Conservation (phyloP, 2,797 vertebrate genomes). For the Acrossocheilus wenchowensis region DNA sequence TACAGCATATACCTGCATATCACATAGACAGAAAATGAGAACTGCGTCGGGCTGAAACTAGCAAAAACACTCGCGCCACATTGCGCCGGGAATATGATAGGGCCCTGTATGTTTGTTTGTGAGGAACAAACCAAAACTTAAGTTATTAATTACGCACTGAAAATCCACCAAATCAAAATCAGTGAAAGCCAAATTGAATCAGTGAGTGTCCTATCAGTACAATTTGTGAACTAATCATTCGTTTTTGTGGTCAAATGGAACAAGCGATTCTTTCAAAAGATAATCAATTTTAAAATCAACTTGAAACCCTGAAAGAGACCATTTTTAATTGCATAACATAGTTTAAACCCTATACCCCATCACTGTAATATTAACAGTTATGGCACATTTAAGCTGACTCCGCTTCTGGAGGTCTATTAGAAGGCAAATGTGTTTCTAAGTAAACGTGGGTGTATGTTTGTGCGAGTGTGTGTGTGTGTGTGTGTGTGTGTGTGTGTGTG, state of each 20-base stretch:
- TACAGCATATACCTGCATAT: too few species aligned
- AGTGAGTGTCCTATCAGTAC: too few species aligned
- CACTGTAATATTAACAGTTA: not conserved
- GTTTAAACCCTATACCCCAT: not conserved
- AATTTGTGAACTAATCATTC: not conserved
- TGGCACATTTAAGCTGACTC: not conserved
- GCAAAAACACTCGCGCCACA: too few species aligned
- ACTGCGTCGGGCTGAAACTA: too few species aligned
- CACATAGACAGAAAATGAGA: too few species aligned
- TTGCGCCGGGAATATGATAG: too few species aligned
- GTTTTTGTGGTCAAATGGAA: not conserved
- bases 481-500: not conserved
- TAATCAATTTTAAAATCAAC: not conserved
- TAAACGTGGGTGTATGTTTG: not conserved
- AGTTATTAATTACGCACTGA: not conserved
- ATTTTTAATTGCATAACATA: not conserved
- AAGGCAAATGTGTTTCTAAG: not conserved
- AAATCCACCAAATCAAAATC: not conserved
- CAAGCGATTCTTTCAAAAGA: not conserved
- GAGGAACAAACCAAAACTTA: not conserved
- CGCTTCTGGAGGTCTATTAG: not conserved
- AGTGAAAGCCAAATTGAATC: not conserved
- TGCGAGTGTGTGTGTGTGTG: not conserved
- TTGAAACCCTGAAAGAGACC: not conserved
- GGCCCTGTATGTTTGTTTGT: not conserved